A percentile compares a stretch with the other conserved stretches of the same genome.
Conservation (phyloP, 2,797 vertebrate species). For the Atherinosoma microstoma region DNA sequence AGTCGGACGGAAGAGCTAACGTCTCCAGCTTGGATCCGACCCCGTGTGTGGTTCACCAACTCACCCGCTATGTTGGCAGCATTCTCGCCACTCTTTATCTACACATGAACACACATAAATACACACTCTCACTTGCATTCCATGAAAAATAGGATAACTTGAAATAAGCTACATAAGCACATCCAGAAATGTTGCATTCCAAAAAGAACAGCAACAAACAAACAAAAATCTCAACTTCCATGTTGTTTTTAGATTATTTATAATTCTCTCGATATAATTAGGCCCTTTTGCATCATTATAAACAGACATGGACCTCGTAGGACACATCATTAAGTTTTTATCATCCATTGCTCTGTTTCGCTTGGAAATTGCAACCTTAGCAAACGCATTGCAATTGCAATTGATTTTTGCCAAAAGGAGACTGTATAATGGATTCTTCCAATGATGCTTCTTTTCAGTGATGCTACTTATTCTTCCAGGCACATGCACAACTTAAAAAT, state of each 20-base stretch:
- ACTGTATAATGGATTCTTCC: conserved; percentile 57
- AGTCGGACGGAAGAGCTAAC: conserved; percentile 93
- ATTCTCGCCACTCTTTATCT: conserved; percentile 97
- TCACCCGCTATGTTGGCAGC: conserved; percentile 94
- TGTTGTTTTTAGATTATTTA: conserved; percentile 24
- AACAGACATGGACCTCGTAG: conserved; percentile 50
- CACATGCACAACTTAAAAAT: conserved; percentile 41
- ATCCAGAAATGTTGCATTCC: not conserved
- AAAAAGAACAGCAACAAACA: not conserved
- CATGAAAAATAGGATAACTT: not conserved
- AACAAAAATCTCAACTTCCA: not conserved
- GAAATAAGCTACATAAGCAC: not conserved
- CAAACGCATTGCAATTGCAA: conserved; percentile 62
- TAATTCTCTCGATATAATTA: conserved; percentile 27
- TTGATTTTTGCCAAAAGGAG: conserved; percentile 65
- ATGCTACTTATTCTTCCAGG: conserved; percentile 44
- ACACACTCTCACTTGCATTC: too few relatives aligned
- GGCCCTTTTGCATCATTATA: conserved; percentile 36
- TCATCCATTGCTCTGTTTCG: conserved; percentile 41
- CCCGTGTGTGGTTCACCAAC: conserved; percentile 92
- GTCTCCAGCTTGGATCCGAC: conserved; percentile 92
- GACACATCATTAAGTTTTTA: conserved; percentile 51
- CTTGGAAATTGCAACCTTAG: conserved; percentile 66
- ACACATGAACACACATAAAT: conserved; percentile 35
- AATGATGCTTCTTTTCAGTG: conserved; percentile 39